phyloP scores from a whole-genome alignment of 2,797 vertebrate species.

The Mycteria americana region DNA sequence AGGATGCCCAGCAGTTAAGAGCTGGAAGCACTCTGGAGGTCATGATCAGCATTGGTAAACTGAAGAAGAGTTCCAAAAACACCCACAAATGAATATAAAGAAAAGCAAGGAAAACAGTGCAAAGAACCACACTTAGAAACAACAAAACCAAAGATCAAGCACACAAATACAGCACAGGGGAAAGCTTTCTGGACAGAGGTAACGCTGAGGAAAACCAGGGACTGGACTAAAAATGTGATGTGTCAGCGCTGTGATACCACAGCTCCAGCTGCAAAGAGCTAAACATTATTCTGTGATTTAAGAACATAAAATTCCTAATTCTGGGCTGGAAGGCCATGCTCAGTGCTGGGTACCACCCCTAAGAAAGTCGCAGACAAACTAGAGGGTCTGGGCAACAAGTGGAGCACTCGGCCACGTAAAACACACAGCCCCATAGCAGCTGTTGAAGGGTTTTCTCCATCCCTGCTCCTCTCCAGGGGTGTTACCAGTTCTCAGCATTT shows the following conservation, averaged over 20 bases:
- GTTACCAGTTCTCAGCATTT: background rate
- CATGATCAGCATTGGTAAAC: slow-evolving; percentile 14
- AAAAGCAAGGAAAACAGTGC: background rate
- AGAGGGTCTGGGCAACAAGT: background rate
- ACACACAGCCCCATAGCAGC: rapidly evolving
- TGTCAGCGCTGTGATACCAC: background rate
- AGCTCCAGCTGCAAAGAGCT: background rate
- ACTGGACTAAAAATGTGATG: rapidly evolving
- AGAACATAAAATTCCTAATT: background rate
- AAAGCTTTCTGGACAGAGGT: background rate
- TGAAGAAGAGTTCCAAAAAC: background rate
- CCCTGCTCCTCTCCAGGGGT: background rate
- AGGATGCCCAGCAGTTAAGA: slow-evolving; percentile 30
- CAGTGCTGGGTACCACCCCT: rapidly evolving
- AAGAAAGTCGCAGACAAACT: background rate
- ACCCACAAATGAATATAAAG: slow-evolving; percentile 8
- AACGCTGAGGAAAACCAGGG: background rate
- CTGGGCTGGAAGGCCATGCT: background rate
- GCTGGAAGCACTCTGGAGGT: slow-evolving; percentile 7
- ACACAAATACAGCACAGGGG: background rate
- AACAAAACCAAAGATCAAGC: background rate
- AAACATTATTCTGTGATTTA: background rate
- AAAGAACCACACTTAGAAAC: background rate
- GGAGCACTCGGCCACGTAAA: background rate
- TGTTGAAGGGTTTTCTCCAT: background rate